Conservation (phyloP, 2,113 vertebrate species). For the Corythaeola cristata region DNA sequence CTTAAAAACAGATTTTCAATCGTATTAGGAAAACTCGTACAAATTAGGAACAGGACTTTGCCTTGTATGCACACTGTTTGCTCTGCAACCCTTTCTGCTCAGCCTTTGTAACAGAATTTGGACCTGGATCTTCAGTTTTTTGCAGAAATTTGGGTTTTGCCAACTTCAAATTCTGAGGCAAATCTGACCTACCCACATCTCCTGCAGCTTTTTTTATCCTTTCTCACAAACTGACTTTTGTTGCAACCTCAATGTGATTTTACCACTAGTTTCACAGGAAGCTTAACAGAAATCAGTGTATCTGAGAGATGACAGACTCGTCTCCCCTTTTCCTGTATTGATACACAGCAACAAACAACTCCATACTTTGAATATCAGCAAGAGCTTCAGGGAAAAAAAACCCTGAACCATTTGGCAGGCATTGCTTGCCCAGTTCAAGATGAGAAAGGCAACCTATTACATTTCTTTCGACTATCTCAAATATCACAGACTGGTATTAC, state of each 20-base stretch:
- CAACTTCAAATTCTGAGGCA: neutral
- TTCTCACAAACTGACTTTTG: neutral
- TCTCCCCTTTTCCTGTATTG: neutral
- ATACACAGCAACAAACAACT: neutral
- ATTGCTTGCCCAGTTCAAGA: neutral
- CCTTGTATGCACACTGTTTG: neutral
- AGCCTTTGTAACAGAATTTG: neutral
- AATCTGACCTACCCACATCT: neutral
- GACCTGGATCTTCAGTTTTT: neutral
- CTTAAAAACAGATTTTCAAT: neutral
- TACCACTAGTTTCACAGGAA: neutral
- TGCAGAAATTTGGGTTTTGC: neutral
- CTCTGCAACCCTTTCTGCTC: neutral
- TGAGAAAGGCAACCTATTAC: neutral
- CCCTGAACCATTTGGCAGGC: too few relatives aligned
- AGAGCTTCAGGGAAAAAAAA: neutral
- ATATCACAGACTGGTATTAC: neutral
- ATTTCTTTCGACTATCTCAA: neutral
- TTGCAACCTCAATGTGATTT: neutral
- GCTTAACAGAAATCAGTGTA: neutral
- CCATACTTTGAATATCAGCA: neutral
- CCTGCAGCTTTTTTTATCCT: accelerated
- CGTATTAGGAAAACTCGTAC: neutral
- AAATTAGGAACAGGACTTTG: accelerated
- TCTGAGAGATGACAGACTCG: neutral